Evolutionary conservation across 2,797 vertebrate genomes (phyloP), one percentile per base, ranked within the genome.

Genomic region (Perdix hodgsoniae): DNA sequence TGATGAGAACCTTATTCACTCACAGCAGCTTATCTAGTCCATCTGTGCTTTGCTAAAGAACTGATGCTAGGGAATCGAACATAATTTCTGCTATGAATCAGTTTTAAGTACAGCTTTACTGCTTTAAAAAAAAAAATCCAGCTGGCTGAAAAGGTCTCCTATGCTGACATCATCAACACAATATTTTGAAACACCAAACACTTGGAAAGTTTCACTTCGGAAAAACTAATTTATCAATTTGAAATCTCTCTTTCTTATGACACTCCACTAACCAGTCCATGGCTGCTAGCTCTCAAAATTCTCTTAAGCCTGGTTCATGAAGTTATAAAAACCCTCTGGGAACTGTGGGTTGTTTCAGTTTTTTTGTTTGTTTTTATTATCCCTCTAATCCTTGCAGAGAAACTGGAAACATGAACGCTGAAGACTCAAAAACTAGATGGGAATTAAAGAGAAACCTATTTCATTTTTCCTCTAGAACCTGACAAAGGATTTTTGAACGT

Each of bases 301-400:
- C 90, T 77, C 82, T 67, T 83, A 93, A 89, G 59, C 54, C 70
- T 91, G 54, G 82, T 37, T 93, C 82, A 69, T 9, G 27, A 42
- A 88, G 79, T 59, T 57, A 90, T 77, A 83, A 93, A 90, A 90
- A 92, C 86, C 64, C 77, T 31, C 44, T 42, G 78, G 56, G 56
- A 93, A 84, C 15, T 42, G 31, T 14, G 89, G 82, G 17, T 89
- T 50, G 2, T 24, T 49, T 24, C 24, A n/a, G 12, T 49, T 24
- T 49, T 49, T 47, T 47, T 47, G 12, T 24, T 49, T 26, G 5
- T 22, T 47, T 14, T 13, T 49, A 94, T 86, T 83, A 90, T 60
- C 77, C 23, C 67, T 88, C 56, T 96, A 95, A 94, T 92, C 89
- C 83, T 90, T 69, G 76, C 76, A 83, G 76, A 90, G 63, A 50